Evolutionary conservation across 2,113 vertebrate species (phyloP).

Genomic region (Sciurus niger): DNA sequence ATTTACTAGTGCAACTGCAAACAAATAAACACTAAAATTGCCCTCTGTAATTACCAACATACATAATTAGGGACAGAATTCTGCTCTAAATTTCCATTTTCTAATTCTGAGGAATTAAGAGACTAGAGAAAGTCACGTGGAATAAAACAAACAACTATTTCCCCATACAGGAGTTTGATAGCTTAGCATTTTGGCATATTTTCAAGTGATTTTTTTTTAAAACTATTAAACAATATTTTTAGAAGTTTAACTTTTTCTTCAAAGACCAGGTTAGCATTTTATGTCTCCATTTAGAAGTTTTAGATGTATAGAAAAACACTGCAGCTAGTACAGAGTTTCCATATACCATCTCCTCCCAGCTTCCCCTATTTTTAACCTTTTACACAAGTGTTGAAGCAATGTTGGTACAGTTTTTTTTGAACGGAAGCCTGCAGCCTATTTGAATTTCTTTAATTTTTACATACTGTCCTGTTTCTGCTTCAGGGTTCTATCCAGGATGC

Average conservation of each 20-base stretch:
- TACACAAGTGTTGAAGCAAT: not conserved
- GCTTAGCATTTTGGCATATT: conserved; percentile 5
- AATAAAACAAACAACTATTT: not conserved
- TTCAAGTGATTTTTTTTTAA: not conserved
- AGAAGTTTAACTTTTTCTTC: not conserved
- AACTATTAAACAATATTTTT: not conserved
- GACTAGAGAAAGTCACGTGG: not conserved
- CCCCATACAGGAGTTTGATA: not conserved
- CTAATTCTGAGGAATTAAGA: conserved; percentile 25
- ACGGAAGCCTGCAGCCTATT: not conserved
- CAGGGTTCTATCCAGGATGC: not conserved
- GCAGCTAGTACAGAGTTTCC: not conserved
- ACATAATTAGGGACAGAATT: not conserved
- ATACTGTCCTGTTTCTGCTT: not conserved
- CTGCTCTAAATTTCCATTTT: conserved; percentile 30
- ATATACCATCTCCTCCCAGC: not conserved
- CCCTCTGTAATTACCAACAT: not conserved
- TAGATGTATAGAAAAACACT: not conserved
- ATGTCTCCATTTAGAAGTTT: not conserved
- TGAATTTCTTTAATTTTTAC: not conserved
- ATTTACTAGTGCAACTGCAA: not conserved
- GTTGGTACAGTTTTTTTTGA: not conserved
- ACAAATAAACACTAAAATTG: not conserved
- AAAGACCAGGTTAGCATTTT: no score
- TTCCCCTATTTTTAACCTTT: not conserved